Evolutionary conservation across 1,140 invertebrate species (phyloP), one percentile per base, ranked within the genome.

Genomic region (Nasonia vitripennis): DNA sequence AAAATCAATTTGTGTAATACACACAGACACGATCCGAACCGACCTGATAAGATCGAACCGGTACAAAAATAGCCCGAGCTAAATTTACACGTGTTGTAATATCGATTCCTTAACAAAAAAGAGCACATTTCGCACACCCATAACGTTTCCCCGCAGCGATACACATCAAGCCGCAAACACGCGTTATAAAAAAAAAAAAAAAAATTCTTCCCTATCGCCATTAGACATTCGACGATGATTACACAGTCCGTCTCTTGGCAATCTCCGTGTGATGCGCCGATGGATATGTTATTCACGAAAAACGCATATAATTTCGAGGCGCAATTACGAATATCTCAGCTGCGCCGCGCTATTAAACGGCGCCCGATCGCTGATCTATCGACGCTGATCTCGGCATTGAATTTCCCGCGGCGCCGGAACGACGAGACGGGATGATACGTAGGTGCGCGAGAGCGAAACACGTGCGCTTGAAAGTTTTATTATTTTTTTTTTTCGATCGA

Each of bases 331-430:
- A 45, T 20, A 37, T 74, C 81, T 45, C 20, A 37, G 34, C 4
- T 37, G 34, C 34, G 34, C 55, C 20, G 20, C 1, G 31, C 70
- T 41, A 41, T 31, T 74, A 71, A 37, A 14, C 17, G 48, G n/a
- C 34, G 10, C 27, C 41, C 31, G 73, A 75, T 83, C 74, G 62
- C 17, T 23, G 55, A 68, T 83, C 82, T 68, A 78, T 78, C 74
- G 62, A 68, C 74, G 62, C 11, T 31, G 23, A 51, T 27, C 2
- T 9, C 20, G 81, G 81, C 68, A 85, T 85, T 75, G 70, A 75
- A 55, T 81, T 80, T 80, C 83, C 70, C 62, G 83, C 62, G 83
- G 83, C 78, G 70, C 78, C 70, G 45, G 78, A 55, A 23, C 77
- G 83, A 84, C 83, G 83, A 77, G 68, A 62, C 48, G 48, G 11